A percentile compares a stretch with the other conserved stretches of the same genome.
Conservation (phyloP, 1,140 invertebrate species). For the Trinorchestia longiramus region DNA sequence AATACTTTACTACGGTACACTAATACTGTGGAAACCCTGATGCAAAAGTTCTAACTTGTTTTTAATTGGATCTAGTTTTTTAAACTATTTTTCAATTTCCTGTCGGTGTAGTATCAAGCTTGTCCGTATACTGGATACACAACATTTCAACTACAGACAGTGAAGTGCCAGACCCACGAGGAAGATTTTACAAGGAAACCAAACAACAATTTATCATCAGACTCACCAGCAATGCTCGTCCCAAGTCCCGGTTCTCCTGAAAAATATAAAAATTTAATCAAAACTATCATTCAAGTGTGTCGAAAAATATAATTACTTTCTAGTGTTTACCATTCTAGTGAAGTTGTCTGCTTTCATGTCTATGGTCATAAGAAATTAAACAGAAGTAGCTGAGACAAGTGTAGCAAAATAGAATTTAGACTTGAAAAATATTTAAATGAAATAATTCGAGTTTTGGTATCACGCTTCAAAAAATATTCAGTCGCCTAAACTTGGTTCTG, state of each 20-base stretch:
- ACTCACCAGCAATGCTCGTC: slow-evolving; percentile 31
- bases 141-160: background rate
- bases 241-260: slow-evolving; percentile 28
- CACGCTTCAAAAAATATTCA: too few relatives aligned
- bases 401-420: too few relatives aligned
- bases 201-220: background rate
- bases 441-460: too few relatives aligned
- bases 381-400: background rate
- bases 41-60: too few relatives aligned
- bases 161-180: background rate
- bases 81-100: too few relatives aligned
- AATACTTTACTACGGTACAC: too few relatives aligned
- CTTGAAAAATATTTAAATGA: too few relatives aligned
- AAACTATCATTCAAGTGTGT: background rate
- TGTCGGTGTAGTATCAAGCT: too few relatives aligned
- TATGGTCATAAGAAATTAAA: background rate
- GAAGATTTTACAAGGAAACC: too few relatives aligned
- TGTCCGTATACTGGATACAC: background rate
- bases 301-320: background rate
- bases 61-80: too few relatives aligned
- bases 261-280: background rate
- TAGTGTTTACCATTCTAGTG: background rate
- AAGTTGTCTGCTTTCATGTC: background rate
- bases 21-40: too few relatives aligned
- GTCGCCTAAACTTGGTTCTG: too few relatives aligned